A percentile compares a stretch with the other conserved stretches of the same genome.
phyloP scores from a whole-genome alignment of 2,797 vertebrate species.

The Antrozous pallidus region DNA sequence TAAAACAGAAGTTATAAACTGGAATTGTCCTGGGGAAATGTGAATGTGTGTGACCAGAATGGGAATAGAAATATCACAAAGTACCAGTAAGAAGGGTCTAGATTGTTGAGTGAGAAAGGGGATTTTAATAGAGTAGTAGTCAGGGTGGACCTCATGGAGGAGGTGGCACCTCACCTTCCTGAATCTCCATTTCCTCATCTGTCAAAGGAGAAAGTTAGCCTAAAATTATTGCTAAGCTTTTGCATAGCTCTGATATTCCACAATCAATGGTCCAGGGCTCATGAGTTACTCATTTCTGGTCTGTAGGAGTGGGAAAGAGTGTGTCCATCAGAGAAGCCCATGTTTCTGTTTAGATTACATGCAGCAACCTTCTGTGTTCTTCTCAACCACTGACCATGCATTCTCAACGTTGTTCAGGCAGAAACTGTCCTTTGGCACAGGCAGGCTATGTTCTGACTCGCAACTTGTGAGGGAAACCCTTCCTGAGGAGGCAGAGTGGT shows the following conservation, averaged over 20 bases:
- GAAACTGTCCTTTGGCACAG: neutral
- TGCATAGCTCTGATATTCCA: neutral
- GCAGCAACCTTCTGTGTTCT: neutral
- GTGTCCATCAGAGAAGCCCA: neutral
- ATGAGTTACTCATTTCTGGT: neutral
- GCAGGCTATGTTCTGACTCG: neutral
- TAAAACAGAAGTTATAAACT: neutral
- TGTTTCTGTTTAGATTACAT: neutral
- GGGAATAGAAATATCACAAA: neutral
- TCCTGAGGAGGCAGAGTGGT: neutral
- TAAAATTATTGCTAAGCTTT: neutral
- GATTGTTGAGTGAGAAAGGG: neutral
- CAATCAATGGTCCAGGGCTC: neutral
- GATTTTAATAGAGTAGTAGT: neutral
- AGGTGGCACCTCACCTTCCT: neutral
- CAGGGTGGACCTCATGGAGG: neutral
- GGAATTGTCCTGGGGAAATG: neutral
- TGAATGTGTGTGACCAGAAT: accelerated
- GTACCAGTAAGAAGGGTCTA: neutral
- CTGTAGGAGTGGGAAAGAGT: neutral
- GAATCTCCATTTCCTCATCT: neutral
- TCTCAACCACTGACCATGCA: neutral
- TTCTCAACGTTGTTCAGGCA: neutral
- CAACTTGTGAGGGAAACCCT: too few species aligned
- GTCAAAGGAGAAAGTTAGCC: neutral